Conservation (phyloP, 1,140 invertebrate genomes). For the Microvelia longipes region DNA sequence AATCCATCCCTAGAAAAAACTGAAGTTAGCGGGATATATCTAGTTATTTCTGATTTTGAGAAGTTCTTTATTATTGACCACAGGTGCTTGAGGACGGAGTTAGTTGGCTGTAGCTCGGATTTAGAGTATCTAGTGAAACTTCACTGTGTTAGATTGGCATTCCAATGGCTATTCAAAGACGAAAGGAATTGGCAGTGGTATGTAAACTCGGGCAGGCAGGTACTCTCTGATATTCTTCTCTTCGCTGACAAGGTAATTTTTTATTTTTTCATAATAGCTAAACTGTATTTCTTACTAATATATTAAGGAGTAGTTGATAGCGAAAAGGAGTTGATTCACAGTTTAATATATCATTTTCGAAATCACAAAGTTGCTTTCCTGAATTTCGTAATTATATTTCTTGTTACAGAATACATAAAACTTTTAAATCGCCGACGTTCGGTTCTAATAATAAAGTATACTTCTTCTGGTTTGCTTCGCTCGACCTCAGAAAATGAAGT, state of each 20-base stretch:
- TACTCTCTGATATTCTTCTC: constrained; percentile 73
- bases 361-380: too few relatives aligned
- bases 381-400: constrained; percentile 1
- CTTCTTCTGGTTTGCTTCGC: too few relatives aligned
- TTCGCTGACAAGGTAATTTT: constrained; percentile 63
- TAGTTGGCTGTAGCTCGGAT: constrained; percentile 76
- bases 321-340: too few relatives aligned
- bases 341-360: too few relatives aligned
- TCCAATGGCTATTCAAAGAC: constrained; percentile 62
- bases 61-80: too few relatives aligned
- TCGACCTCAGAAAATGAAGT: too few relatives aligned
- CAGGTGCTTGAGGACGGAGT: constrained; percentile 62
- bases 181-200: constrained; percentile 63
- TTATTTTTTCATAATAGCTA: neutral
- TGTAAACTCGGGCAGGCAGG: constrained; percentile 66
- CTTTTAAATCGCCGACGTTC: too few relatives aligned
- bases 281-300: neutral
- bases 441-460: too few relatives aligned
- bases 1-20: too few relatives aligned
- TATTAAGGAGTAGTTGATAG: too few relatives aligned
- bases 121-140: constrained; percentile 89
- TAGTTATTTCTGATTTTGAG: too few relatives aligned
- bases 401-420: neutral
- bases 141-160: constrained; percentile 73
- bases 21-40: too few relatives aligned